Percentiles rank a stretch among this genome's conserved stretches.
Evolutionary conservation across 23 tunicate genomes (phyloP).

Genomic region (Halocynthia aurantium): DNA sequence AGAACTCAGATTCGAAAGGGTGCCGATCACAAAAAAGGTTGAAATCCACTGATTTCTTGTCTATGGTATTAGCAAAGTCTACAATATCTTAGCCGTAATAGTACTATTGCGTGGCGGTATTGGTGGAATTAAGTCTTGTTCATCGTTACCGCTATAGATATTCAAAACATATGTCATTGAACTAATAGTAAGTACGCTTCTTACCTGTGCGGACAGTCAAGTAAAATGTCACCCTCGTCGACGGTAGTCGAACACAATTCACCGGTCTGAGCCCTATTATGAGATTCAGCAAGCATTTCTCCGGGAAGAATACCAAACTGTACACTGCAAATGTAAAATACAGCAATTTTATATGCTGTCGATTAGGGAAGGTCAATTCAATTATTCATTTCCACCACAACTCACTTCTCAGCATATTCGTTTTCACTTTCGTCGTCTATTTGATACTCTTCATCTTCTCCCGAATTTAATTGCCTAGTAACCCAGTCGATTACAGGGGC

Average conservation of each 20-base stretch:
- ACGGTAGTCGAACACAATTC: slow-evolving; percentile 41
- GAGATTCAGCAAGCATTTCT: slow-evolving; percentile 20
- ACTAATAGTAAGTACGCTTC: neutral
- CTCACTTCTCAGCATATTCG: slow-evolving; percentile 15
- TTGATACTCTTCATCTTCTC: neutral
- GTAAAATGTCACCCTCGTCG: slow-evolving; percentile 21
- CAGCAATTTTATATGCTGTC: no score
- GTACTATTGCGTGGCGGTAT: no score
- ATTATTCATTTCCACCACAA: neutral
- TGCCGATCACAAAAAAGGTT: no score
- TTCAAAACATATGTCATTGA: neutral
- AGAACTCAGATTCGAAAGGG: no score
- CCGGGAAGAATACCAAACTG: slow-evolving; percentile 22
- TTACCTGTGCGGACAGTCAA: slow-evolving; percentile 55
- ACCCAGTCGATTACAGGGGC: slow-evolving; percentile 33
- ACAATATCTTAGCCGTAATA: no score
- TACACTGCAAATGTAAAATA: neutral
- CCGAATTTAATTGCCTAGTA: neutral
- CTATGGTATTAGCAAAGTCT: no score
- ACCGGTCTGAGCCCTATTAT: slow-evolving; percentile 3
- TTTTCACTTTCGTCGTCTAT: neutral
- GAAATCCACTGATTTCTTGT: no score
- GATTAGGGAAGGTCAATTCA: no score
- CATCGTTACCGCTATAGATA: neutral
- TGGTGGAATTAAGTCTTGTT: no score